A percentile compares a stretch with the other conserved stretches of the same genome.
Conservation (phyloP, 2,888 invertebrate genomes). For the Cantharis rustica region DNA sequence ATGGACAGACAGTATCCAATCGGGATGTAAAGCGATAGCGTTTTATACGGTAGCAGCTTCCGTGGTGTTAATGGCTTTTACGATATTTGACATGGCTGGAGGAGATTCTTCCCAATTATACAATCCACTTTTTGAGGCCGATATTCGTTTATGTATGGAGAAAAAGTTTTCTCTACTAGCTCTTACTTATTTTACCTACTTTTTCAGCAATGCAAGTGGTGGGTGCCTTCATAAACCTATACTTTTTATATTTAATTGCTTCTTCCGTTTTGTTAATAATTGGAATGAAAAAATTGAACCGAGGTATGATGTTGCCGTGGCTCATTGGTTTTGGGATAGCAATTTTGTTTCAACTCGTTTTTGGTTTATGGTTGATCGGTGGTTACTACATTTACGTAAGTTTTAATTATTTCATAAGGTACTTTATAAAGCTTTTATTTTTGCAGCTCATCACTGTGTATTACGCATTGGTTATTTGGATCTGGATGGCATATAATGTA, state of each 20-base stretch:
- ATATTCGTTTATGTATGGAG: conserved; percentile 73
- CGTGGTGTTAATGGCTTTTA: conserved; percentile 73
- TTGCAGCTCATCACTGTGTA: conserved; percentile 79
- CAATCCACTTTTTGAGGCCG: conserved; percentile 87
- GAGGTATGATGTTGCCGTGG: conserved; percentile 86
- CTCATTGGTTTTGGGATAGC: conserved; percentile 69
- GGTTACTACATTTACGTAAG: conserved; percentile 92
- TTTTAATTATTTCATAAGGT: conserved; percentile 34
- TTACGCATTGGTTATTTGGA: conserved; percentile 74
- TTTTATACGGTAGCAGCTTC: conserved; percentile 78
- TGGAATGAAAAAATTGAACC: conserved; percentile 70
- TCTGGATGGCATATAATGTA: conserved; percentile 88
- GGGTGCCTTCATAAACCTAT: conserved; percentile 67
- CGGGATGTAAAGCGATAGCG: conserved; percentile 78
- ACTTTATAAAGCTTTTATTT: conserved; percentile 32
- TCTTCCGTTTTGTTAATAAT: conserved; percentile 66
- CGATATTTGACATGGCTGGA: conserved; percentile 79
- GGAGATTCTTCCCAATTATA: conserved; percentile 89
- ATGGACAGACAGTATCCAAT: conserved; percentile 79
- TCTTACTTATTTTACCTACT: not conserved
- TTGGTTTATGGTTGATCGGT: conserved; percentile 84
- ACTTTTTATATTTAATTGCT: conserved; percentile 61
- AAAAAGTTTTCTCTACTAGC: not conserved
- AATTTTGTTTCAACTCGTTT: conserved; percentile 75
- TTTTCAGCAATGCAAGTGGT: conserved; percentile 74